These are phyloP conservation scores for Aurelia sp. DNA, from an alignment of 30 jellyfish, hydroid and myxozoan genomes.

Conservation along the genomic window DNA sequence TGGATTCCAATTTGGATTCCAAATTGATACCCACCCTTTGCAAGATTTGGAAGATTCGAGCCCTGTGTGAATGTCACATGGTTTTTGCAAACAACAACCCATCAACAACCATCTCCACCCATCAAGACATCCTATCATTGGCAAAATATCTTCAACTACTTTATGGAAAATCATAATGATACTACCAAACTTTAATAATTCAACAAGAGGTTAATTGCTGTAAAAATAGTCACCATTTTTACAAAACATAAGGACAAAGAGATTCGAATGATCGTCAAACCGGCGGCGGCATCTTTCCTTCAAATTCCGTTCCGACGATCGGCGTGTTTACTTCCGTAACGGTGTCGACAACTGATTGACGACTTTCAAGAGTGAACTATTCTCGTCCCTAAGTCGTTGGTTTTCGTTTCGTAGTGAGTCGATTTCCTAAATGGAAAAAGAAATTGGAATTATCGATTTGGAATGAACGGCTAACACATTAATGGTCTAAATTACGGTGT, in stretches of 20 bases:
- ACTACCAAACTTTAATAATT: slow-evolving; percentile 43
- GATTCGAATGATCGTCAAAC: background rate
- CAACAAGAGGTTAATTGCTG: slow-evolving; percentile 46
- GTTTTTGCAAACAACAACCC: background rate
- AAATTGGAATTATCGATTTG: background rate
- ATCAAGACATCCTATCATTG: background rate
- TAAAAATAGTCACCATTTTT: slow-evolving; percentile 42
- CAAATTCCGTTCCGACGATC: background rate
- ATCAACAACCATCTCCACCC: background rate
- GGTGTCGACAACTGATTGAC: slow-evolving; percentile 77
- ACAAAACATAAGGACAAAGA: slow-evolving; percentile 40
- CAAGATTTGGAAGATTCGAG: too few species aligned
- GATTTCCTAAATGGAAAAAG: slow-evolving; percentile 80
- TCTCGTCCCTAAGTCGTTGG: slow-evolving; percentile 92
- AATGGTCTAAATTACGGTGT: too few species aligned
- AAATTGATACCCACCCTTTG: too few species aligned
- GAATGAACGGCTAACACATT: too few species aligned
- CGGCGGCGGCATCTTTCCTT: background rate
- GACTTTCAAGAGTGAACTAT: slow-evolving; percentile 86
- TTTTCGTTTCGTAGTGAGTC: slow-evolving; percentile 88
- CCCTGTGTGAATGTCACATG: background rate
- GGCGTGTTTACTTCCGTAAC: slow-evolving; percentile 57
- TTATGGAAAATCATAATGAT: slow-evolving; percentile 47
- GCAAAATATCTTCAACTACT: slow-evolving; percentile 36
- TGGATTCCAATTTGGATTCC: too few species aligned